Percentiles rank a stretch among this genome's conserved stretches.
Evolutionary conservation across 2,113 vertebrate species (phyloP).

Genomic region (Brachyhypopomus occidentalis): DNA sequence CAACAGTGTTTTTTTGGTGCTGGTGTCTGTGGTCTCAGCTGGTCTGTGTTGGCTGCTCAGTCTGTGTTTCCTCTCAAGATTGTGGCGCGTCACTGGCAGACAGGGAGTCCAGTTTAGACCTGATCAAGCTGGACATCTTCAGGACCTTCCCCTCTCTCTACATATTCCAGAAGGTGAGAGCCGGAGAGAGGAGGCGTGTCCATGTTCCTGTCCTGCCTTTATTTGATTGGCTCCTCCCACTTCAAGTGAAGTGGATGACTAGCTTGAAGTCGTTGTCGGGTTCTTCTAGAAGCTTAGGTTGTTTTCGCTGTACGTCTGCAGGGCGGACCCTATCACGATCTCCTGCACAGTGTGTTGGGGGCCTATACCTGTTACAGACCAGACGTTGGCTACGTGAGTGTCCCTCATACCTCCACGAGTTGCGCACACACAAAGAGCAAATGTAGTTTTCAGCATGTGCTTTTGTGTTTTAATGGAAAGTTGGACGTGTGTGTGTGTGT

Average conservation of each 20-base stretch:
- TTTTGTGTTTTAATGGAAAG: background rate
- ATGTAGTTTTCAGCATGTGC: background rate
- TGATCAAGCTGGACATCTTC: slow-evolving; percentile 97
- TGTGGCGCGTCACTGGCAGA: slow-evolving; percentile 83
- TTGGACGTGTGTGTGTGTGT: slow-evolving; percentile 10
- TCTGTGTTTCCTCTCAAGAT: slow-evolving; percentile 67
- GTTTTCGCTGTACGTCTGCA: slow-evolving; percentile 51
- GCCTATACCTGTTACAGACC: slow-evolving; percentile 98
- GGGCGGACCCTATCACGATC: slow-evolving; percentile 96
- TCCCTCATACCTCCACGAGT: background rate
- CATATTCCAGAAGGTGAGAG: slow-evolving; percentile 92
- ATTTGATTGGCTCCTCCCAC: no score
- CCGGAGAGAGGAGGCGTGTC: background rate
- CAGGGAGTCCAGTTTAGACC: slow-evolving; percentile 91
- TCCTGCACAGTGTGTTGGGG: slow-evolving; percentile 93
- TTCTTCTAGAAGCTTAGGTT: background rate
- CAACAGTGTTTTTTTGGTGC: no score
- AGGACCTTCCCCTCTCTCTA: slow-evolving; percentile 93
- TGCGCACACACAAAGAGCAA: background rate
- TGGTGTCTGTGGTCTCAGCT: no score
- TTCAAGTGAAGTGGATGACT: background rate
- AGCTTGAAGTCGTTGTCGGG: background rate
- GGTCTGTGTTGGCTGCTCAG: no score
- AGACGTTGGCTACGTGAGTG: slow-evolving; percentile 97
- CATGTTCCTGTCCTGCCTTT: no score